Percentiles rank a stretch among this genome's conserved stretches.
phyloP scores from a whole-genome alignment of 2,888 invertebrate species.

The Cinara cedri region DNA sequence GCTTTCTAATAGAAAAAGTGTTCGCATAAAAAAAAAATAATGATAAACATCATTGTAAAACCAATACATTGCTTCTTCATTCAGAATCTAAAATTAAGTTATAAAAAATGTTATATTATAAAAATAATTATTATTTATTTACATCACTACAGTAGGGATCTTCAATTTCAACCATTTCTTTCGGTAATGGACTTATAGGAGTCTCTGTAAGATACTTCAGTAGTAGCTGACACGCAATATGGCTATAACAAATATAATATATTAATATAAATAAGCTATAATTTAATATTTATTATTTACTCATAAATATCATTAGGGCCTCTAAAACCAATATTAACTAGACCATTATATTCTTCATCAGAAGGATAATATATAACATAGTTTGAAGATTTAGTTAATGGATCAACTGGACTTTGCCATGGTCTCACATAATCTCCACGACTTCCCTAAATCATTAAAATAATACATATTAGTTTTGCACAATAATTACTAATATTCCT shows the following conservation, averaged over 20 bases:
- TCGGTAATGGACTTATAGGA: constrained; percentile 83
- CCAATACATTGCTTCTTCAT: too few species aligned
- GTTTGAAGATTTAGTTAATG: constrained; percentile 68
- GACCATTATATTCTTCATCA: constrained; percentile 83
- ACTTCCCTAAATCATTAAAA: constrained; percentile 16
- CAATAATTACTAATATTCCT: not conserved
- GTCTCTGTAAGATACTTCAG: constrained; percentile 85
- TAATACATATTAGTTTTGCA: not conserved
- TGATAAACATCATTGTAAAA: too few species aligned
- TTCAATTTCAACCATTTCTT: constrained; percentile 80
- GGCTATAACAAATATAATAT: constrained; percentile 25
- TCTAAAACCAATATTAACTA: constrained; percentile 79
- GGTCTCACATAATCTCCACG: constrained; percentile 66
- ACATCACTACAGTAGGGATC: constrained; percentile 83
- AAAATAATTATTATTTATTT: constrained; percentile 62
- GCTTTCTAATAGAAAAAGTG: too few species aligned
- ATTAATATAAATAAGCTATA: not conserved
- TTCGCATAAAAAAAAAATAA: too few species aligned
- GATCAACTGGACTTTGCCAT: constrained; percentile 77
- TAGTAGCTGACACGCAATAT: constrained; percentile 68
- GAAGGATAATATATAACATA: constrained; percentile 74
- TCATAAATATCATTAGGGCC: constrained; percentile 72
- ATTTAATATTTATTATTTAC: constrained; percentile 59
- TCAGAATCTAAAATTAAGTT: too few species aligned
- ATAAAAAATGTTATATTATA: too few species aligned